Evolutionary conservation across 2,113 vertebrate species (phyloP).

Genomic region (Orientallactaga bullata): DNA sequence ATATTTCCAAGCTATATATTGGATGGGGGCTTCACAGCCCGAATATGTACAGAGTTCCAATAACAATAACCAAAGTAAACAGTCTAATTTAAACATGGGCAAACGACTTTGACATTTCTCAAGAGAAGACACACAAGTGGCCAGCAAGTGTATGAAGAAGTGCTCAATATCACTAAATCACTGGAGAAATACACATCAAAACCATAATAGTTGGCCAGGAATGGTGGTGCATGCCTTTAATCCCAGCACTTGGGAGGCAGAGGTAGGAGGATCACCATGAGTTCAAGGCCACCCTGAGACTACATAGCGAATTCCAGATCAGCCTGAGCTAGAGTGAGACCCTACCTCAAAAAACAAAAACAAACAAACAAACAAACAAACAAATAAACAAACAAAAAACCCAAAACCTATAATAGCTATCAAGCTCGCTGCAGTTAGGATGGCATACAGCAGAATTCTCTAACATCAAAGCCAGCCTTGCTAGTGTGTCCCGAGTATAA

Average conservation of each 20-base stretch:
- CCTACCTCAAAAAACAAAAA: too few relatives aligned
- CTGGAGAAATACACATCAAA: neutral
- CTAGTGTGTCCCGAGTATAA: constrained; percentile 60
- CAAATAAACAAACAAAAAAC: too few relatives aligned
- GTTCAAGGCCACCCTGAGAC: too few relatives aligned
- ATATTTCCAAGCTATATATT: neutral
- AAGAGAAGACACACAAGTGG: neutral
- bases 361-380: too few relatives aligned
- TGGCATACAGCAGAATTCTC: constrained; percentile 11
- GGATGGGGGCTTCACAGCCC: neutral
- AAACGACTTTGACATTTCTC: neutral
- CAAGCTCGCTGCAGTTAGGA: neutral
- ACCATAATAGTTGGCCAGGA: neutral
- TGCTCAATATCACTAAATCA: neutral
- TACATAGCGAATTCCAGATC: too few relatives aligned
- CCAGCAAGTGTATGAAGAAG: neutral
- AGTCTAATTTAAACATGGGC: neutral
- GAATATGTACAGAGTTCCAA: neutral
- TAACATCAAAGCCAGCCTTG: constrained; percentile 6
- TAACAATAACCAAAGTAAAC: neutral
- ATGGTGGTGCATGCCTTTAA: too few relatives aligned
- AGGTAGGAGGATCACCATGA: too few relatives aligned
- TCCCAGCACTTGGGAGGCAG: too few relatives aligned
- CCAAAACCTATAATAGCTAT: too few relatives aligned
- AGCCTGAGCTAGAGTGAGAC: too few relatives aligned